A percentile compares a stretch with the other conserved stretches of the same genome.
Conservation (phyloP, 2,113 vertebrate genomes). For the Chelonoidis abingdonii region DNA sequence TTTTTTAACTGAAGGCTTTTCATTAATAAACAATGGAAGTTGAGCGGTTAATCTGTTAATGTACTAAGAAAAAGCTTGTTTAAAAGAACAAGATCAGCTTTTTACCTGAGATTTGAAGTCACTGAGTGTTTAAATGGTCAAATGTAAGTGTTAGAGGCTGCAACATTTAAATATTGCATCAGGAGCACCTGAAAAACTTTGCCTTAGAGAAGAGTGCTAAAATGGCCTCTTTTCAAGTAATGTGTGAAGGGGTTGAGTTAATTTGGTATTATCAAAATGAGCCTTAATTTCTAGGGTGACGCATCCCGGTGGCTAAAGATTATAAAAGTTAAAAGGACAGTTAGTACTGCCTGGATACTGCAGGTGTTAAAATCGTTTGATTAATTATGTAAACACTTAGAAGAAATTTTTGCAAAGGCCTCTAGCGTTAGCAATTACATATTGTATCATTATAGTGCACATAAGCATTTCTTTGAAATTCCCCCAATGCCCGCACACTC, state of each 20-base stretch:
- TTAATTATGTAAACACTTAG: neutral
- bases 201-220: neutral
- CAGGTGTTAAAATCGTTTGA: neutral
- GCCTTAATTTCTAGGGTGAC: neutral
- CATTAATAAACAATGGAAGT: neutral
- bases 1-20: neutral
- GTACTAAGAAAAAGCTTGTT: too few species aligned
- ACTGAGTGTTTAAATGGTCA: too few species aligned
- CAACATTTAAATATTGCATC: too few species aligned
- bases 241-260: neutral
- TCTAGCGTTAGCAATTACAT: neutral
- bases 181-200: too few species aligned
- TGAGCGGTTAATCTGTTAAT: too few species aligned
- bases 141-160: too few species aligned
- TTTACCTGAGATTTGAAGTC: too few species aligned
- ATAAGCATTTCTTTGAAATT: neutral
- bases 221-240: neutral
- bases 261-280: neutral
- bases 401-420: neutral
- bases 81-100: too few species aligned
- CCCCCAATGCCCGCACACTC: too few species aligned
- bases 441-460: neutral
- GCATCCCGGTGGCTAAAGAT: neutral
- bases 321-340: neutral
- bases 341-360: neutral